Evolutionary conservation across 2,113 vertebrate species (phyloP), one percentile per base, ranked within the genome.

Genomic region (Callospermophilus lateralis): DNA sequence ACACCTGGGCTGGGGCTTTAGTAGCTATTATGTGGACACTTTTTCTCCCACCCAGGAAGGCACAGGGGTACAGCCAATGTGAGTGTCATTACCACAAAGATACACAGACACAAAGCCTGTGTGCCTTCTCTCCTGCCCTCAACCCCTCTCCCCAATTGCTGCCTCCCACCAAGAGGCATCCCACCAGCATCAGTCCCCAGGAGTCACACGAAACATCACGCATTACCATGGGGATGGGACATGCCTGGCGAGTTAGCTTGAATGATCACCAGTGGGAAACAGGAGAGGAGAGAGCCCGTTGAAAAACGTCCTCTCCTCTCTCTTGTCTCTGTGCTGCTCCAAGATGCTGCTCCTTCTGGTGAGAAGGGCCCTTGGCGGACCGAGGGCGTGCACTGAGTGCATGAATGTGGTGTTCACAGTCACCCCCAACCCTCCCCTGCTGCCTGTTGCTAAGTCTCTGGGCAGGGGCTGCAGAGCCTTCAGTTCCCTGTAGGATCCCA

Each of bases 181-280:
- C 24, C 15, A 39, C 17, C 68, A 8, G 19, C 7, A 34, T 48
- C 26, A n/a, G 26, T 67, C 84, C 65, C 15, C 6, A 6, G 37
- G 85, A 39, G 55, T 55, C 34, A 12, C 3, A 72, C 72, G 42
- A 55, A 73, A 53, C 11, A 37, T n/a, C 28, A 65, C 17, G 55
- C n/a, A 13, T 10, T 19, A 65, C 0, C 0, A 4, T 3, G 1
- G 11, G n/a, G 42, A 16, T 24, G 70, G 53, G 63, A 15, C 2
- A 70, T 8, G n/a, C 20, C 32, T 51, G 34, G 24, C 3, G 37
- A 77, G 42, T 74, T 76, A 73, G 79, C 84, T 8, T 73, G 24
- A 89, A 78, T 28, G 73, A 19, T 53, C 61, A 42, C 63, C 70
- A 87, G 37, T 0, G 4, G 9, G 24, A 63, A 73, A 53, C 0